These are phyloP conservation scores for Gobionotothen gibberifrons DNA, from an alignment of 2,797 vertebrate species.

Conservation along the genomic window DNA sequence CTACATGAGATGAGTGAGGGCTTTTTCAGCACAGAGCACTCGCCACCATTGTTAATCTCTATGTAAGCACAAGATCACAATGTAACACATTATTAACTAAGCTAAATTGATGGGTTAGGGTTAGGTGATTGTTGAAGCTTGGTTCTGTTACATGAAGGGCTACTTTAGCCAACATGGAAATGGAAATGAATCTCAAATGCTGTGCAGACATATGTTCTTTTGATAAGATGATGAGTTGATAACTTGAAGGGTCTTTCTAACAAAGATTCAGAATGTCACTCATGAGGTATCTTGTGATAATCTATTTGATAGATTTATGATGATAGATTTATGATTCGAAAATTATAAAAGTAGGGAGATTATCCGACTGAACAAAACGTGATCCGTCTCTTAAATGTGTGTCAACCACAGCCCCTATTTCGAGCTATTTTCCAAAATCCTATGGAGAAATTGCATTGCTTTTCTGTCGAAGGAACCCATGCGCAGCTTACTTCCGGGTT, in stretches of 20 bases:
- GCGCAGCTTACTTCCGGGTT: too few species aligned
- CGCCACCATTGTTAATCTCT: slow-evolving; percentile 10
- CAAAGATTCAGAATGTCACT: slow-evolving; percentile 9
- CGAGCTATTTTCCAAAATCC: too few species aligned
- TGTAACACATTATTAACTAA: slow-evolving; percentile 2
- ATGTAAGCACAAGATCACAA: slow-evolving; percentile 31
- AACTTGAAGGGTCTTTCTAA: slow-evolving; percentile 3
- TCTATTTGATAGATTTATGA: too few species aligned
- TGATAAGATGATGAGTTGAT: background rate
- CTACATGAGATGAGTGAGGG: background rate
- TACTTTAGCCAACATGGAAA: slow-evolving; percentile 36
- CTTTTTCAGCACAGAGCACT: slow-evolving; percentile 11
- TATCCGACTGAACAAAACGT: too few species aligned
- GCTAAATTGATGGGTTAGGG: background rate
- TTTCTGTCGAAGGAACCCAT: too few species aligned
- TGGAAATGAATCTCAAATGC: slow-evolving; percentile 28
- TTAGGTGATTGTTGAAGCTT: slow-evolving; percentile 35
- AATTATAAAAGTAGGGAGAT: too few species aligned
- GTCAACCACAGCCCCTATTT: too few species aligned
- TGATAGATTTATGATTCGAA: too few species aligned
- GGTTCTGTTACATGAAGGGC: slow-evolving; percentile 30
- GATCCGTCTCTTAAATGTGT: too few species aligned
- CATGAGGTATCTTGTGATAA: background rate
- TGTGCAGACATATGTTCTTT: slow-evolving; percentile 30
- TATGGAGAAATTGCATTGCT: too few species aligned